Base-by-base conservation (phyloP, 2,888 invertebrate species). In the Itoplectis maculator region DNA sequence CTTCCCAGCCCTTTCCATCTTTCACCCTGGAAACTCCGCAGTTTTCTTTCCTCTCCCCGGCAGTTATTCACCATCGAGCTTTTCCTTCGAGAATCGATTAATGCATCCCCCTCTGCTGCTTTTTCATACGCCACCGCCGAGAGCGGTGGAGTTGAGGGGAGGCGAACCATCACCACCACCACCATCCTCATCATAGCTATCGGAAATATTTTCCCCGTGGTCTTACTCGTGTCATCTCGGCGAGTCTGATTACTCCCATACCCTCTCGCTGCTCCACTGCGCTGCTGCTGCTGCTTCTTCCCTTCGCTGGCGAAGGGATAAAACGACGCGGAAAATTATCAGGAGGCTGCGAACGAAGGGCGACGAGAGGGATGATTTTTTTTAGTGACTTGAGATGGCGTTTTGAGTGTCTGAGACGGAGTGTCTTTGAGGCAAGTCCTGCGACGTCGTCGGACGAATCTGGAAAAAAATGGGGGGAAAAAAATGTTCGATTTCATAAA, bases 11-110 rank as follows among this genome's bases (percentile, higher is more conserved):
- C 29, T 68, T 61, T n/a, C 66, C 56, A 45, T 63, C 23, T 61
- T 66, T 18, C 45, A 9, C 68, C 49, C n/a, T n/a, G 29, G 54
- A 65, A 72, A 72, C 40, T 63, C 81, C 20, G 51, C 70, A 70
- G 59, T 42, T 63, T 40, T 56, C 56, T 13, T 54, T 29, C 9
- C 56, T 51, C 63, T 42, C 61, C 37, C 29, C 51, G 45, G 54
- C 15, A 59, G 74, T 61, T 74, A 59, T 59, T 59, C 74, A 74
- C 65, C 54, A 42, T 37, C 42, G 42, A 65, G 75, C 65, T 54
- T 75, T 51, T 35, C 42, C 37, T 66, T 59, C 66, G 49, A 49
- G 73, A 73, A 79, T 79, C 51, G 79, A 68, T 73, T 51, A 37
- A 74, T 61, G 54, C 56, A 42, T 40, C 37, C 42, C 70, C 8